Evolutionary conservation across 1,140 invertebrate species (phyloP), one percentile per base, ranked within the genome.

Genomic region (Drepana arcuata): DNA sequence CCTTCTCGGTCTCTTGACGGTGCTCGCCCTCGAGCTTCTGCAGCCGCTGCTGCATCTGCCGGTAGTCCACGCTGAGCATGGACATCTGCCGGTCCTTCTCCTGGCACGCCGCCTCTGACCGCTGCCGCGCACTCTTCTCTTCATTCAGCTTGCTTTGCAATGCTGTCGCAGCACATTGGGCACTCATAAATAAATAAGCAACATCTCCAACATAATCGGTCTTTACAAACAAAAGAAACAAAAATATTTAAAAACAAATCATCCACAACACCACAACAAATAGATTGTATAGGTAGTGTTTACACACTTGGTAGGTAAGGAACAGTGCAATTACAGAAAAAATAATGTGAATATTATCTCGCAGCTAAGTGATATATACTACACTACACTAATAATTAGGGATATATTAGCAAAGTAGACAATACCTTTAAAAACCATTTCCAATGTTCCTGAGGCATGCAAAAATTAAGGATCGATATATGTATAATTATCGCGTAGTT

Each of bases 11-110:
- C 75, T 96, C 95, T 70, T 95, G 92, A 10, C 93, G 86, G 63
- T 94, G 89, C 82, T 97, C 95, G 9, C 92, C 93, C 73, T 97
- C 94, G 1, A 95, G 75, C 70, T 96, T 96, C 67, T 96, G 92
- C 11, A 97, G 73, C 34, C 94, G 88, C 59, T 96, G 91, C 60
- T 96, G 93, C 47, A 97, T 92, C 80, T 97, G 95, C 5, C 93
- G 85, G 66, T 96, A 94, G 75, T 98, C 96, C 2, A 98, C 94
- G 10, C 91, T 93, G 0, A 98, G 80, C 92, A 97, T 97, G 3
- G 93, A 97, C 62, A 96, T 93, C 71, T 97, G 94, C 5, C 96
- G 86, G 71, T 98, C 96, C 57, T 95, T 94, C 64, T 97, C 95
- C 70, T 98, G 93, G 5, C 89, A 90, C 13, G 89, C 87, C 23